Evolutionary conservation across 1,140 invertebrate species (phyloP).

Genomic region (Leptinotarsa undecemlineata): DNA sequence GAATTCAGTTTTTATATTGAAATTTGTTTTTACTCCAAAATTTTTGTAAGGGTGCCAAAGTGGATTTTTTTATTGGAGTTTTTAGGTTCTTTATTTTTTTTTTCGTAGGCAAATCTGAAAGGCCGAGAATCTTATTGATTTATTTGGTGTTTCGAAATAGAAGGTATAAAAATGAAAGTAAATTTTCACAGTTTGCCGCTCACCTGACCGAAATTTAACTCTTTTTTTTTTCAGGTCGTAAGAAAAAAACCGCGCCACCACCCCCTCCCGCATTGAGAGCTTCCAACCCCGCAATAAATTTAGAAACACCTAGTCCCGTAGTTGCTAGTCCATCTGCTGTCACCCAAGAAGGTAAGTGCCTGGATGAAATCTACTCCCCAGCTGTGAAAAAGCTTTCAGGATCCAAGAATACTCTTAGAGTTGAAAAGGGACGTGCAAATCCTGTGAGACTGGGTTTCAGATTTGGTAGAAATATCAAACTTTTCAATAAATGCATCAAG

Average conservation of each 20-base stretch:
- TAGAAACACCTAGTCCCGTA: constrained; percentile 52
- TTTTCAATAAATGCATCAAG: constrained; percentile 14
- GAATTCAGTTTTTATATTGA: too few relatives aligned
- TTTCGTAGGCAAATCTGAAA: too few relatives aligned
- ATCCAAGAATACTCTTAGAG: background rate
- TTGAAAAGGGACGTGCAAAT: constrained; percentile 13
- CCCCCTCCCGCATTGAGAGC: constrained; percentile 45
- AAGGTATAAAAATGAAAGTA: too few relatives aligned
- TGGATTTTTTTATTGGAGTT: too few relatives aligned
- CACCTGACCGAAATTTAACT: too few relatives aligned
- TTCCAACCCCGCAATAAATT: constrained; percentile 39
- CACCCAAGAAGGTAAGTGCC: constrained; percentile 27
- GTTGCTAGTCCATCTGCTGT: constrained; percentile 52
- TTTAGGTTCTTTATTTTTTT: too few relatives aligned
- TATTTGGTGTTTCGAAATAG: too few relatives aligned
- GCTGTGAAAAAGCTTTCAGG: background rate
- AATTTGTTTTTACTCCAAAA: too few relatives aligned
- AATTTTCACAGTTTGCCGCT: too few relatives aligned
- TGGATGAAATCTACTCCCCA: background rate
- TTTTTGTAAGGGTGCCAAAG: too few relatives aligned
- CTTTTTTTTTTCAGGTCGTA: constrained; percentile 46
- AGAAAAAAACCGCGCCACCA: constrained; percentile 55
- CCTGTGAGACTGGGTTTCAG: background rate
- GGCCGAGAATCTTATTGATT: too few relatives aligned
- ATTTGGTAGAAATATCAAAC: constrained; percentile 9